Evolutionary conservation across 2,113 vertebrate species (phyloP), one percentile per base, ranked within the genome.

Genomic region (Stigmatopora argus): DNA sequence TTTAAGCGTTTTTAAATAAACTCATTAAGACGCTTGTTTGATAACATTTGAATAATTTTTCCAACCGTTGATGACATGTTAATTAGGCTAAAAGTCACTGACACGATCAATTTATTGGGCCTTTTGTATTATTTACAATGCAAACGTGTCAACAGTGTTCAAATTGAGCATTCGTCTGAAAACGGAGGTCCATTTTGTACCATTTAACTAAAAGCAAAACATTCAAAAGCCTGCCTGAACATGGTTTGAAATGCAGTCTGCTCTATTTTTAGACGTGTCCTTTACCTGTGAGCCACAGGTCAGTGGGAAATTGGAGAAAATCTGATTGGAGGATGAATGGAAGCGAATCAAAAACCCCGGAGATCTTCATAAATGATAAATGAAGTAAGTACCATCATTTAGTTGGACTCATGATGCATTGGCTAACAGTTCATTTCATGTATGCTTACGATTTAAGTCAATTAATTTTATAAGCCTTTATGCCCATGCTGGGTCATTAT

Each of bases 401-500:
- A 74, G 61, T 74, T 47, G 56, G 17, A 9, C 60, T 60, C 46
- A 19, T 14, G 26, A 44, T 66, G 57, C 75, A 80, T 80, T 84
- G 79, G 84, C 66, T 35, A 21, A 41, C 69, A 38, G 74, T 75
- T 78, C 72, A 76, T 65, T 64, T 71, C 52, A 38, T 44, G 63
- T 59, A 19, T 60, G 14, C 38, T 64, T 21, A 35, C 31, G 51
- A 70, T 8, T 10, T 51, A 14, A 38, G 63, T 69, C 71, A 65
- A 62, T 13, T 66, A 26, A 57, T 64, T 77, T 63, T 49, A 2
- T 1, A 13, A 53, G 19, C 10, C n/a, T 10, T 23, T 53, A 53
- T 53, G 11, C 11, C 10, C 19, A 53, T 12, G 21, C 17, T 23
- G 19, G 19, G 19, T 53, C 21, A 23, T 12, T 41, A 41, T 41